Evolutionary conservation across 2,113 vertebrate species (phyloP).

Genomic region (Brachyhypopomus gauderio): DNA sequence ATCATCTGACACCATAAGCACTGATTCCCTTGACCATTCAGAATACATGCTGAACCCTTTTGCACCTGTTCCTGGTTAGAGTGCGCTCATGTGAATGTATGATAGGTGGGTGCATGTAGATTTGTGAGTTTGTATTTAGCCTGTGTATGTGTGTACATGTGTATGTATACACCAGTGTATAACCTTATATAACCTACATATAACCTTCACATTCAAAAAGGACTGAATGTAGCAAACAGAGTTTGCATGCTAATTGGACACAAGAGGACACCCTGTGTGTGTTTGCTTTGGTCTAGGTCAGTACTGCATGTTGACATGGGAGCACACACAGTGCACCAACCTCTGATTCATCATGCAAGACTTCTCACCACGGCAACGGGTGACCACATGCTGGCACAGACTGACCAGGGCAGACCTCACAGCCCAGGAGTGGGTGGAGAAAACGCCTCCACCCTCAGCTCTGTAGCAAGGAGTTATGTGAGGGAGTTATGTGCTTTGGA

Average conservation of each 20-base stretch:
- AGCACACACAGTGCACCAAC: background rate
- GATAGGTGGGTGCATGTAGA: background rate
- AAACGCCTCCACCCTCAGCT: background rate
- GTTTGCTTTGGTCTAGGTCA: conserved; percentile 25
- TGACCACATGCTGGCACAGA: background rate
- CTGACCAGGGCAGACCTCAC: background rate
- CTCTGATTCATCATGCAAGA: conserved; percentile 5
- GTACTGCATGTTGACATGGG: background rate
- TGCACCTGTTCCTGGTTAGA: background rate
- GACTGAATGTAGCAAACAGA: too few species aligned
- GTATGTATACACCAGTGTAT: too few species aligned
- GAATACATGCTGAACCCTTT: background rate
- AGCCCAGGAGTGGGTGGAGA: conserved; percentile 6
- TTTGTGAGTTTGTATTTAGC: too few species aligned
- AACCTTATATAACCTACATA: too few species aligned
- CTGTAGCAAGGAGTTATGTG: too few species aligned
- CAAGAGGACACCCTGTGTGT: background rate
- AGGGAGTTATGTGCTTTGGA: background rate
- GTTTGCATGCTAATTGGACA: conserved; percentile 3
- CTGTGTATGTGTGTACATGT: too few species aligned
- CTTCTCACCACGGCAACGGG: background rate
- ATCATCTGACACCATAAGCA: background rate
- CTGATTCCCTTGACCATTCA: conserved; percentile 53
- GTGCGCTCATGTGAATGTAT: background rate
- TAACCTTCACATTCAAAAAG: too few species aligned